Evolutionary conservation across 2,888 invertebrate genomes (phyloP), one percentile per base, ranked within the genome.

Genomic region (Orthosia cruda): DNA sequence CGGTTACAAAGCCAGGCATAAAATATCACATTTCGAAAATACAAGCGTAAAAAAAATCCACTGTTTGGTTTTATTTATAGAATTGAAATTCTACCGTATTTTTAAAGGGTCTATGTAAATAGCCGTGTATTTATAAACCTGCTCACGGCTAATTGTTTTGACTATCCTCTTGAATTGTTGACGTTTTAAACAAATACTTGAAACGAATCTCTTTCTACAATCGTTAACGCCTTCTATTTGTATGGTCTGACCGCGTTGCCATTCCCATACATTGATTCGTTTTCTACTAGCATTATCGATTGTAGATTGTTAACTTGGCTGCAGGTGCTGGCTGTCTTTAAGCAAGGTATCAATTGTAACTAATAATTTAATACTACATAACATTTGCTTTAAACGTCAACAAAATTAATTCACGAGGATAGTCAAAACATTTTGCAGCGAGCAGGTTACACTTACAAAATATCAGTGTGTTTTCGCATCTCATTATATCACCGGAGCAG

Each of bases 401-500:
- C 57, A 66, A 71, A 71, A 69, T 74, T 71, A 62, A 64, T 68
- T 73, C 64, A 18, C 71, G 49, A 70, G 18, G 47, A 69, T 75
- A 72, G 49, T 74, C 50, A 62, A 72, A 80, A 70, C 68, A 79
- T 71, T 72, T 77, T 77, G 70, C 63, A 63, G 20, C 23, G 40
- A 80, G 50, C 55, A 73, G 76, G 89, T 89, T 90, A 90, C 87
- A 90, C 89, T 92, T 77, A 81, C 85, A 81, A 78, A 81, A 84
- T 82, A 81, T 85, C 89, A 89, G 87, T 87, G 84, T 88, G 91
- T 93, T 92, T 91, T 91, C 90, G 91, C 91, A 92, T 93, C 92
- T 93, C 93, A 93, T 95, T 94, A 94, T 92, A 91, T 89, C 89
- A 84, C 87, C 77, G 83, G 81, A 89, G 88, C 86, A 87, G 85